phyloP scores from a whole-genome alignment of 37 sponge, comb jelly and placozoan genomes.

The Hexactinellida sp. region DNA sequence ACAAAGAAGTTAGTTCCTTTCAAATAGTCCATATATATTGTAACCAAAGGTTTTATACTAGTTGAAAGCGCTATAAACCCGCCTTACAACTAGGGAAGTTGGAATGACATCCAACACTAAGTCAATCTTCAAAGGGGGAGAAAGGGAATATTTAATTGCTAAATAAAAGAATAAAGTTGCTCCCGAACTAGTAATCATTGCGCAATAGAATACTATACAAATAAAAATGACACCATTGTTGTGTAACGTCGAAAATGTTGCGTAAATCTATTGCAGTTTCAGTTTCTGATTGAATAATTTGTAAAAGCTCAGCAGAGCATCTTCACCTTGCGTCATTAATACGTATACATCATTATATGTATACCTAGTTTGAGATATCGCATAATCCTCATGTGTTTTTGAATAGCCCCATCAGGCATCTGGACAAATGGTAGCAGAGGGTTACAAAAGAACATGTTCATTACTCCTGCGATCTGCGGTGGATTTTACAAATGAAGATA shows the following conservation, averaged over 20 bases:
- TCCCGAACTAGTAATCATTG: no score
- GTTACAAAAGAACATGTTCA: not conserved
- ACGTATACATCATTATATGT: not conserved
- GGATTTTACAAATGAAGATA: not conserved
- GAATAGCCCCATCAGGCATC: not conserved
- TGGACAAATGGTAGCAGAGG: not conserved
- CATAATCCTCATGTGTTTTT: not conserved
- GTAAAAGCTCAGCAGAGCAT: not conserved
- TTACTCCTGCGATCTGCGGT: not conserved
- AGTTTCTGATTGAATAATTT: not conserved
- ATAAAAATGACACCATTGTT: no score
- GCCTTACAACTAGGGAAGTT: not conserved
- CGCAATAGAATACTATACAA: no score
- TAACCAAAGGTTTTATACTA: not conserved
- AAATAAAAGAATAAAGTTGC: no score
- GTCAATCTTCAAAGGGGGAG: no score
- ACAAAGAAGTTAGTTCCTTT: no score
- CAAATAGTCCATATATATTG: not conserved
- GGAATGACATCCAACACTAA: not conserved
- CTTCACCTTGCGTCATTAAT: not conserved
- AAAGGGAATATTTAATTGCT: no score
- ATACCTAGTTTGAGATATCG: not conserved
- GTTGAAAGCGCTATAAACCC: not conserved
- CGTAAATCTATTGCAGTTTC: not conserved
- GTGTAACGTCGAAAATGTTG: no score